Percentiles rank a stretch among this genome's conserved stretches.
Evolutionary conservation across 2,113 vertebrate species (phyloP).

Genomic region (Willisornis vidua): DNA sequence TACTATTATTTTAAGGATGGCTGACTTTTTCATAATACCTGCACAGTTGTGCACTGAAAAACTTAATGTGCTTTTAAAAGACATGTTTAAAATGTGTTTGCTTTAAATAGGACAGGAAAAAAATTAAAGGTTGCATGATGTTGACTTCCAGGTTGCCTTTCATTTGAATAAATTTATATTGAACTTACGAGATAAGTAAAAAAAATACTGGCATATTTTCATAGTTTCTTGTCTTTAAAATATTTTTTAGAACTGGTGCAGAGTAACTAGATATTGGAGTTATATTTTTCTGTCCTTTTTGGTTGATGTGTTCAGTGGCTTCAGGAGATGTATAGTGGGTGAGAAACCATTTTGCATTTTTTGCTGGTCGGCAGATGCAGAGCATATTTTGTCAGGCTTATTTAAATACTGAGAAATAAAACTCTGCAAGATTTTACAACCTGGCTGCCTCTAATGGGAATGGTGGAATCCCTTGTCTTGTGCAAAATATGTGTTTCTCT

Average conservation of each 20-base stretch:
- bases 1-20: slow-evolving; percentile 22
- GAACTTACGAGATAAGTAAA: slow-evolving; percentile 34
- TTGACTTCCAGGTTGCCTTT: slow-evolving; percentile 21
- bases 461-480: not conserved
- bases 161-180: slow-evolving; percentile 35
- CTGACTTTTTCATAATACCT: slow-evolving; percentile 3
- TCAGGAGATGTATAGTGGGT: not conserved
- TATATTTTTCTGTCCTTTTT: not conserved
- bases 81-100: not conserved
- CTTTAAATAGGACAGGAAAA: slow-evolving; percentile 45
- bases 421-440: not conserved
- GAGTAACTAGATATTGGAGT: not conserved
- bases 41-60: not conserved
- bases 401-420: slow-evolving; percentile 21
- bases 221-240: slow-evolving; percentile 43
- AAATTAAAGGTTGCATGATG: not conserved
- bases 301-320: not conserved
- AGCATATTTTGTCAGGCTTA: slow-evolving; percentile 16
- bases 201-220: slow-evolving; percentile 10
- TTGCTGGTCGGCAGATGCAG: slow-evolving; percentile 4
- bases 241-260: not conserved
- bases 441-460: not conserved
- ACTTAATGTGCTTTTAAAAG: not conserved
- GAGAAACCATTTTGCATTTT: slow-evolving; percentile 25
- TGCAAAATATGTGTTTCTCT: not conserved